Evolutionary conservation across 64 coral and sea anemone species (phyloP).

Genomic region (Montipora sp.): DNA sequence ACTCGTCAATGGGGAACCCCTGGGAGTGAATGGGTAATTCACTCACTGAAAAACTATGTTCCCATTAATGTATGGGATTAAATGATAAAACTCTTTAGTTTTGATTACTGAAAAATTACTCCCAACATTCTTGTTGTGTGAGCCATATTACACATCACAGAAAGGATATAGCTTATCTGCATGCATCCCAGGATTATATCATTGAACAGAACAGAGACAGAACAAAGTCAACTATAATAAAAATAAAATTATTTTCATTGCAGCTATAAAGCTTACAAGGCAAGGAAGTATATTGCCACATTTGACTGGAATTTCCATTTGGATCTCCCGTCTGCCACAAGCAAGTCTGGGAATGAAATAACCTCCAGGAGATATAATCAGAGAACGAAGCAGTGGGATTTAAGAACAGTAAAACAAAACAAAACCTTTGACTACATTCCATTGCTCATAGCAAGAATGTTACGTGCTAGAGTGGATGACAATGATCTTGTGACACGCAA

Average conservation of each 20-base stretch:
- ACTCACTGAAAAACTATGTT: too few species aligned
- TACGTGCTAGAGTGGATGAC: conserved; percentile 6
- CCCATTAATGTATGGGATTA: too few species aligned
- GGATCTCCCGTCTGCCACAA: conserved; percentile 25
- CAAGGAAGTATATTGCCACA: conserved; percentile 13
- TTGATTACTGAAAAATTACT: too few species aligned
- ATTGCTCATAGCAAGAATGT: conserved; percentile 19
- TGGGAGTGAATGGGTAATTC: too few species aligned
- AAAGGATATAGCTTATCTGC: too few species aligned
- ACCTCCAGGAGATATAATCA: conserved; percentile 30
- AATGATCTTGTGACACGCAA: neutral
- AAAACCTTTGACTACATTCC: conserved; percentile 52
- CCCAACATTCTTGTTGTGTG: too few species aligned
- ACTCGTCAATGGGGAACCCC: too few species aligned
- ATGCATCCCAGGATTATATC: too few species aligned
- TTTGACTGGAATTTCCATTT: conserved; percentile 49
- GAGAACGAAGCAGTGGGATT: conserved; percentile 47
- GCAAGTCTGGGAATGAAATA: conserved; percentile 18
- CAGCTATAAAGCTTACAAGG: conserved; percentile 10
- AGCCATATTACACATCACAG: too few species aligned
- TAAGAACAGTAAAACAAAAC: conserved; percentile 9
- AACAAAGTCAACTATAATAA: neutral
- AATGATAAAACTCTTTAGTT: too few species aligned
- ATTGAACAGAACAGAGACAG: neutral
- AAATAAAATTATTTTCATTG: neutral